Percentiles rank a stretch among this genome's conserved stretches.
These are phyloP conservation scores for Parochlus steinenii DNA, from an alignment of 2,888 invertebrate species.

Conservation along the genomic window DNA sequence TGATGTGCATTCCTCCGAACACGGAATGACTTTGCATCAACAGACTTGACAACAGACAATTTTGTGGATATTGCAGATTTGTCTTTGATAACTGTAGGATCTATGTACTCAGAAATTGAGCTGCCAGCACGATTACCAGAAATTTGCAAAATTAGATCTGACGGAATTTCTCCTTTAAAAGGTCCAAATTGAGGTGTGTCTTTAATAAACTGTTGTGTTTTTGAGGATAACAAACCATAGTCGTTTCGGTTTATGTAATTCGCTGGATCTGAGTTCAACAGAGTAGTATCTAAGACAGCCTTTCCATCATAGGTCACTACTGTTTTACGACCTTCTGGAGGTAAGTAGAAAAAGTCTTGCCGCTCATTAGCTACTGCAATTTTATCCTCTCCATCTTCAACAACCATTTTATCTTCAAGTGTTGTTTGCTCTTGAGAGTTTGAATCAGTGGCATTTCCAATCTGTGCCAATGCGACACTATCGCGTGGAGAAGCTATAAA, in stretches of 20 bases:
- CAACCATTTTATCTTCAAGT: conserved; percentile 29
- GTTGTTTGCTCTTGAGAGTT: no score
- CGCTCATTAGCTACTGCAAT: conserved; percentile 55
- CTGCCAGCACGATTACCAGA: not conserved
- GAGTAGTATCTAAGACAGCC: conserved; percentile 44
- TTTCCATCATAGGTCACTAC: conserved; percentile 64
- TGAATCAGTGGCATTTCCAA: conserved; percentile 19
- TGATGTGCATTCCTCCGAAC: conserved; percentile 23
- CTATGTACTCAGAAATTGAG: conserved; percentile 20
- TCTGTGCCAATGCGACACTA: conserved; percentile 30
- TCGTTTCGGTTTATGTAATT: conserved; percentile 16
- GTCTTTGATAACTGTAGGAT: conserved; percentile 15
- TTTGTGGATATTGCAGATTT: conserved; percentile 25
- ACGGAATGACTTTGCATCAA: conserved; percentile 12
- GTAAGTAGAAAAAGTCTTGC: conserved; percentile 54
- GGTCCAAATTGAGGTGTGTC: conserved; percentile 55
- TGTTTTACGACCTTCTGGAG: conserved; percentile 45
- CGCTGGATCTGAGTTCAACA: conserved; percentile 37
- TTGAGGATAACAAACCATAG: conserved; percentile 22
- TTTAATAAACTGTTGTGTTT: conserved; percentile 42
- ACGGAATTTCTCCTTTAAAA: conserved; percentile 55
- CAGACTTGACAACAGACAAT: conserved; percentile 22
- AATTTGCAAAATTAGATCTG: conserved; percentile 19
- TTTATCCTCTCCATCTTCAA: conserved; percentile 32
- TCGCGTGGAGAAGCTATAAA: conserved; percentile 65